A percentile compares a stretch with the other conserved stretches of the same genome.
Conservation (phyloP, 2,113 vertebrate genomes). For the Bagarius yarrelli region DNA sequence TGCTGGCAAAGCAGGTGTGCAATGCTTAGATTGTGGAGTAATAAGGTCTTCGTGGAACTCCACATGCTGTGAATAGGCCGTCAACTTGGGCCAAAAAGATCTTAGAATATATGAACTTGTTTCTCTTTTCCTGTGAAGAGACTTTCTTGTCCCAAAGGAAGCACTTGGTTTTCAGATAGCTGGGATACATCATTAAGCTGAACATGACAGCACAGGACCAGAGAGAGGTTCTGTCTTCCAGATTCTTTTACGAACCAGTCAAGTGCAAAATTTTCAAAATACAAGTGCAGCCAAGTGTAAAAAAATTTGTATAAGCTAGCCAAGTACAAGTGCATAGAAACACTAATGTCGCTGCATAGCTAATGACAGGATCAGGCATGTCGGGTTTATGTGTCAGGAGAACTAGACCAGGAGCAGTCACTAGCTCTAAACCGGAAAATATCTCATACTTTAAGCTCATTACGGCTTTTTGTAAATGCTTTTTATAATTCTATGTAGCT, state of each 20-base stretch:
- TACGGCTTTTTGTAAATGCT: background rate
- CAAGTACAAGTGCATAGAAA: slow-evolving; percentile 3
- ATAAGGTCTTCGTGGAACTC: slow-evolving; percentile 35
- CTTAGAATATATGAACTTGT: slow-evolving; percentile 34
- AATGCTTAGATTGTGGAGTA: slow-evolving; percentile 18
- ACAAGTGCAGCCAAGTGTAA: slow-evolving; percentile 18
- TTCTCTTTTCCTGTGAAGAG: slow-evolving; percentile 20
- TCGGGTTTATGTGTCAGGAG: slow-evolving; percentile 8
- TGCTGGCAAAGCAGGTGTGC: slow-evolving; percentile 35
- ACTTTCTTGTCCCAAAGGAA: slow-evolving; percentile 27
- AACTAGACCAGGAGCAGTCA: background rate
- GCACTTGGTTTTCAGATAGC: slow-evolving; percentile 28
- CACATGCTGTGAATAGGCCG: slow-evolving; percentile 27
- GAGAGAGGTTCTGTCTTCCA: slow-evolving; percentile 33
- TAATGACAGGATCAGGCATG: slow-evolving; percentile 35
- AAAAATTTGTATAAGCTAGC: background rate
- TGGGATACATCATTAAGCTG: slow-evolving; percentile 36
- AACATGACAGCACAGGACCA: slow-evolving; percentile 30
- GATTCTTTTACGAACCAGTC: slow-evolving; percentile 27
- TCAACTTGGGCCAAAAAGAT: slow-evolving; percentile 50
- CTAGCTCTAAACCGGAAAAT: background rate
- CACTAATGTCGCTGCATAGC: slow-evolving; percentile 15
- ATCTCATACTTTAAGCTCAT: background rate
- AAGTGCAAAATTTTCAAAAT: slow-evolving; percentile 31
- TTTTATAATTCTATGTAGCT: background rate